Base-by-base conservation (phyloP, 2,888 invertebrate species). In the Nemoura dubitans region DNA sequence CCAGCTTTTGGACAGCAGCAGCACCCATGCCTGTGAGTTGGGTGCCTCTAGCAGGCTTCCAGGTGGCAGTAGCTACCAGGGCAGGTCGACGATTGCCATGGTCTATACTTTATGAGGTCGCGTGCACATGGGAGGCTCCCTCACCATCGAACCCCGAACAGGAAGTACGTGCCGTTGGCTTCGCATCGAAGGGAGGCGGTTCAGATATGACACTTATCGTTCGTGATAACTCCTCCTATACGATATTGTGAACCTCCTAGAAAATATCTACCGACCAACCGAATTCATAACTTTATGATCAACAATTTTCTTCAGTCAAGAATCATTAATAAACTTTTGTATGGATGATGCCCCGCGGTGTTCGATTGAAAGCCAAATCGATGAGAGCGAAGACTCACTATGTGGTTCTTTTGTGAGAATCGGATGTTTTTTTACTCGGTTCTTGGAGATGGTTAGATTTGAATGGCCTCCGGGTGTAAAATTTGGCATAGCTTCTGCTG, bases 81-180 rank as follows among this genome's bases (percentile, higher is more conserved):
- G 3, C 28, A 78, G n/a, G 6, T n/a, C n/a, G n/a, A n/a, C n/a
- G n/a, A n/a, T n/a, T n/a, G n/a, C n/a, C 76, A 76, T 5, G 14
- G 5, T 76, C 3, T 21, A 76, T 3, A 21, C n/a, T 21, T 76
- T 28, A 3, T 30, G 6, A 1, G 42, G 6, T 84, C 76, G 84
- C 84, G 84, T 84, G 84, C 29, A 27, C 28, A 59, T 1, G 25
- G 59, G 84, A 43, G 84, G 59, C 3, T 7, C 76, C 28, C 1
- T 2, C 43, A 27, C 43, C 28, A 83, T 42, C 1, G 42, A 10
- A n/a, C 7, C 25, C n/a, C 2, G 25, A 26, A 84, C 84, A 59
- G 84, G 84, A 84, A 84, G 84, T 29, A 26, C 59, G 27, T 29
- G 3, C 84, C 59, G 84, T 84, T 84, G 84, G 84, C 29, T 10